Evolutionary conservation across 2,888 invertebrate genomes (phyloP).

Genomic region (Marasmarcha lunaedactyla): DNA sequence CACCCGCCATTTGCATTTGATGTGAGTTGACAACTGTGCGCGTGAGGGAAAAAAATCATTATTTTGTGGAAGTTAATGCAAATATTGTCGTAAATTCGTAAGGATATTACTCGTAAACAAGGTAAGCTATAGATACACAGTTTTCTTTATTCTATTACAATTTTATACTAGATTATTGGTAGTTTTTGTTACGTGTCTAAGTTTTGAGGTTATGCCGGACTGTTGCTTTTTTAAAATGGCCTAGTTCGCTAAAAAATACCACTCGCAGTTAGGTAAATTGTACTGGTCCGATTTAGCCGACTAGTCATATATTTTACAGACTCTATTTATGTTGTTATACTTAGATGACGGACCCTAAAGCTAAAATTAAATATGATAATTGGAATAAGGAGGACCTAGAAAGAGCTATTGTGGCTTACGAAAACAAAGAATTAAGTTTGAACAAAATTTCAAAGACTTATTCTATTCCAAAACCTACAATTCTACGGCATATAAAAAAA

Average conservation of each 20-base stretch:
- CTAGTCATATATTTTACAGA: conserved; percentile 3
- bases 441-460: conserved; percentile 5
- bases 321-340: conserved; percentile 7
- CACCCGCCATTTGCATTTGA: no score
- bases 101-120: conserved; percentile 8
- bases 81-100: conserved; percentile 6
- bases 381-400: conserved; percentile 8
- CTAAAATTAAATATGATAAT: conserved; percentile 10
- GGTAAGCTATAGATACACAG: conserved; percentile 7
- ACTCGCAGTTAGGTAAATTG: conserved; percentile 7
- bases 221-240: conserved; percentile 5
- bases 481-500: conserved; percentile 3
- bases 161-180: conserved; percentile 7
- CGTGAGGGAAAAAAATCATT: no score
- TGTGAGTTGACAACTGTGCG: no score
- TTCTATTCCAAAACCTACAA: conserved; percentile 7
- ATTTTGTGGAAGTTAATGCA: no score
- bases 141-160: conserved; percentile 7
- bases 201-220: conserved; percentile 8
- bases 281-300: conserved; percentile 5
- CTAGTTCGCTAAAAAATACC: conserved; percentile 7
- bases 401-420: conserved; percentile 2
- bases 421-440: conserved; percentile 4
- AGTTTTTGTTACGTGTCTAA: conserved; percentile 8
- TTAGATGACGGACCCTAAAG: conserved; percentile 7